phyloP scores from a whole-genome alignment of 2,888 invertebrate species.

The Polylopha cassiicola region DNA sequence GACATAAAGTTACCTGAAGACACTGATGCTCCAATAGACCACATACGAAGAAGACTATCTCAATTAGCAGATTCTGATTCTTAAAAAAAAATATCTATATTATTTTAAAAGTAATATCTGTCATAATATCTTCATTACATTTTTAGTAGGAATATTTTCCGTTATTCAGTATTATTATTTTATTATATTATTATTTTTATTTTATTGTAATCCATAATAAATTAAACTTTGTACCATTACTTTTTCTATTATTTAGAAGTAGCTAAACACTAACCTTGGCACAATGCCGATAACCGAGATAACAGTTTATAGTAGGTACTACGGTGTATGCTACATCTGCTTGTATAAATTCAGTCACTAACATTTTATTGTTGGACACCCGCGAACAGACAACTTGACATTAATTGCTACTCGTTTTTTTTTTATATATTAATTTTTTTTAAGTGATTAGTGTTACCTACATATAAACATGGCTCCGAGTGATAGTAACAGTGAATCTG shows the following conservation, averaged over 20 bases:
- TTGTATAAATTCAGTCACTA: constrained; percentile 15
- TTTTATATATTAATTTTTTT: no score
- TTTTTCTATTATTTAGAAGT: no score
- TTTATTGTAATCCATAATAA: no score
- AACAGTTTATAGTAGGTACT: constrained; percentile 16
- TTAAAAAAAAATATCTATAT: constrained; percentile 1
- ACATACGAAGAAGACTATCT: constrained; percentile 52
- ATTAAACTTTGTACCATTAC: no score
- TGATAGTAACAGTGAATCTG: constrained; percentile 36
- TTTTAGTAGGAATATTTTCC: neutral
- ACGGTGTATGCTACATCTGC: no score
- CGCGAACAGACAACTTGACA: constrained; percentile 6
- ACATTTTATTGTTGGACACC: constrained; percentile 9
- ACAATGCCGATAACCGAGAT: constrained; percentile 21
- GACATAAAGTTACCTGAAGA: constrained; percentile 36
- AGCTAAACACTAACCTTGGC: constrained; percentile 17
- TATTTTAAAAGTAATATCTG: constrained; percentile 9
- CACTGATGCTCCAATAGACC: constrained; percentile 46
- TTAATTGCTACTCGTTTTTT: no score
- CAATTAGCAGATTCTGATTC: constrained; percentile 42
- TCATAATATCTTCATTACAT: constrained; percentile 1
- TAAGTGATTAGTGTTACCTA: no score
- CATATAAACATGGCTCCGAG: constrained; percentile 32
- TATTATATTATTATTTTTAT: no score
- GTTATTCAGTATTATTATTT: no score